Evolutionary conservation across 2,888 invertebrate genomes (phyloP).

Genomic region (Trissonchulus latispiculum): DNA sequence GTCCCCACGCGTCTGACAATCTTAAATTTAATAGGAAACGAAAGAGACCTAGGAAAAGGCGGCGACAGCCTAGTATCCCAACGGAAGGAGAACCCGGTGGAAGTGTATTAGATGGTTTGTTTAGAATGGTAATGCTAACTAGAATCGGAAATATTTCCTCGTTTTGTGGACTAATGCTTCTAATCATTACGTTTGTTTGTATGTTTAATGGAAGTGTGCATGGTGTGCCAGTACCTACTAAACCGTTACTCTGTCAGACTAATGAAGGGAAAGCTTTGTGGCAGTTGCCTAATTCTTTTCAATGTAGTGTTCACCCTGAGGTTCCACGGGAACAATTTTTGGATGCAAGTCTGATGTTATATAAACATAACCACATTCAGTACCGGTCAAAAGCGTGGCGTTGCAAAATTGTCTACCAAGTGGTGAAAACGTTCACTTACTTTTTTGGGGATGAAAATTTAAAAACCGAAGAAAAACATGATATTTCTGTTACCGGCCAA

Average conservation of each 20-base stretch:
- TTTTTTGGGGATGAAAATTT: not conserved
- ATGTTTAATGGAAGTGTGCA: too few species aligned
- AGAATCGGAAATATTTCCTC: too few species aligned
- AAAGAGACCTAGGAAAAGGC: too few species aligned
- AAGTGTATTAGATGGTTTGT: too few species aligned
- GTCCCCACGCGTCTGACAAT: too few species aligned
- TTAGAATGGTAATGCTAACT: too few species aligned
- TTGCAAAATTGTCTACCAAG: not conserved
- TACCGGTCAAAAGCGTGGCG: not conserved
- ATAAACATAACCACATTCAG: not conserved
- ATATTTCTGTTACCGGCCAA: not conserved
- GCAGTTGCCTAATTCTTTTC: not conserved
- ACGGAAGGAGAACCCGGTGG: too few species aligned
- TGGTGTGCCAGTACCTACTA: too few species aligned
- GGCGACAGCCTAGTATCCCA: too few species aligned
- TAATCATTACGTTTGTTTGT: too few species aligned
- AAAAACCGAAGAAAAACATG: not conserved
- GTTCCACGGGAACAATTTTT: not conserved
- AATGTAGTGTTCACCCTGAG: not conserved
- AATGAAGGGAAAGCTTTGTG: not conserved
- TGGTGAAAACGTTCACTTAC: not conserved
- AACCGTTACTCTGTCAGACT: not conserved
- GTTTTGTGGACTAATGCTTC: too few species aligned
- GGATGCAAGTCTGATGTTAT: not conserved
- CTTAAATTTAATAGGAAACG: too few species aligned